Evolutionary conservation across 1,140 invertebrate genomes (phyloP).

Genomic region (Pseudomyrmex pallidus): DNA sequence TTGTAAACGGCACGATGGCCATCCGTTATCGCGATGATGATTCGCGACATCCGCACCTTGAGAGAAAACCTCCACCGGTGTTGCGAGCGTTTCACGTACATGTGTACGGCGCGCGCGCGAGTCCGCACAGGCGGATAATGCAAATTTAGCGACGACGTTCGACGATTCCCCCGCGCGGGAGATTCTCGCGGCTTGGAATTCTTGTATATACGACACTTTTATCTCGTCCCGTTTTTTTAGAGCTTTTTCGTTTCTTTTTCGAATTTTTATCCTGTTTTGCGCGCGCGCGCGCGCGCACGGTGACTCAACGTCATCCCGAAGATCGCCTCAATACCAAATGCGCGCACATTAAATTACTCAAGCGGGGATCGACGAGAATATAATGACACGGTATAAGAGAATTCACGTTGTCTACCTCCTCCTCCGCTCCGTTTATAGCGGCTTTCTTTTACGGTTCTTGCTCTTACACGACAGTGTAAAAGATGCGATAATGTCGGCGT

Average conservation of each 20-base stretch:
- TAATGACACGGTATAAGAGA: too few species aligned
- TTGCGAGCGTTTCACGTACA: conserved; percentile 20
- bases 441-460: not conserved
- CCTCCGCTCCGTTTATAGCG: not conserved
- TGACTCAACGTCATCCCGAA: too few species aligned
- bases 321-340: too few species aligned
- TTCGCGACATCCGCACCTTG: conserved; percentile 77
- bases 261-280: too few species aligned
- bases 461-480: not conserved
- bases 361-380: not conserved
- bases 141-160: conserved; percentile 32
- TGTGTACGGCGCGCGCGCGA: conserved; percentile 18
- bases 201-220: too few species aligned
- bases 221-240: too few species aligned
- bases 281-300: too few species aligned
- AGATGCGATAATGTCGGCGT: too few species aligned
- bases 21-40: conserved; percentile 79
- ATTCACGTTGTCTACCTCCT: too few species aligned
- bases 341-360: too few species aligned
- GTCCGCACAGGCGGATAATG: conserved; percentile 12
- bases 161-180: not conserved
- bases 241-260: too few species aligned
- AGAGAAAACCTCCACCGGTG: conserved; percentile 39
- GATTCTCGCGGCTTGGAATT: not conserved
- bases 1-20: conserved; percentile 69